These are phyloP conservation scores for Andricus curvator DNA, from an alignment of 2,888 invertebrate genomes.

Conservation along the genomic window DNA sequence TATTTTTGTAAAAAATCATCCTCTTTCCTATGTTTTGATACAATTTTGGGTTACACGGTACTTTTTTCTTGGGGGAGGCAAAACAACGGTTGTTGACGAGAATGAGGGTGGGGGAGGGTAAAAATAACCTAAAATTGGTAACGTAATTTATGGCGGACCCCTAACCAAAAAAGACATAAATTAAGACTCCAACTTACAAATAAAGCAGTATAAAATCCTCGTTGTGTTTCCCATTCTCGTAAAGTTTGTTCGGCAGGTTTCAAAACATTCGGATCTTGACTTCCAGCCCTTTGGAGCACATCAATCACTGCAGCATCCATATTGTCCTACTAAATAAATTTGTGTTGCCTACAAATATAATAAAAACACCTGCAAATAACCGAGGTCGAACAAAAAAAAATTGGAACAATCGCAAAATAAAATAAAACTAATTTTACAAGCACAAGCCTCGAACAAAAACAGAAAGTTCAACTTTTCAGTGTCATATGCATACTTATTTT, in stretches of 20 bases:
- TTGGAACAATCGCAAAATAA: neutral
- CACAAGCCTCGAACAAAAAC: neutral
- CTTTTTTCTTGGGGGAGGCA: too few relatives aligned
- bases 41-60: too few relatives aligned
- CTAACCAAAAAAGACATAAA: neutral
- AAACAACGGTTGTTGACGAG: too few relatives aligned
- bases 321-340: slow-evolving; percentile 50
- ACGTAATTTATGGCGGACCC: neutral
- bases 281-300: slow-evolving; percentile 90
- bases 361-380: neutral
- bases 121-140: too few relatives aligned
- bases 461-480: neutral
- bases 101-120: too few relatives aligned
- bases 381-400: neutral
- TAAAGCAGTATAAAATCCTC: slow-evolving; percentile 92
- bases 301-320: slow-evolving; percentile 86
- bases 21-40: too few relatives aligned
- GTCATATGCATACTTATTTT: neutral
- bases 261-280: slow-evolving; percentile 89
- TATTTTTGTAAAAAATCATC: too few relatives aligned
- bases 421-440: neutral
- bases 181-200: slow-evolving; percentile 81
- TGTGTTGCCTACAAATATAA: neutral
- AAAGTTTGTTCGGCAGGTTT: slow-evolving; percentile 94
- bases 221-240: slow-evolving; percentile 92